These are phyloP conservation scores for Ictidomys tridecemlineatus DNA, from an alignment of 2,113 vertebrate genomes.

Conservation along the genomic window DNA sequence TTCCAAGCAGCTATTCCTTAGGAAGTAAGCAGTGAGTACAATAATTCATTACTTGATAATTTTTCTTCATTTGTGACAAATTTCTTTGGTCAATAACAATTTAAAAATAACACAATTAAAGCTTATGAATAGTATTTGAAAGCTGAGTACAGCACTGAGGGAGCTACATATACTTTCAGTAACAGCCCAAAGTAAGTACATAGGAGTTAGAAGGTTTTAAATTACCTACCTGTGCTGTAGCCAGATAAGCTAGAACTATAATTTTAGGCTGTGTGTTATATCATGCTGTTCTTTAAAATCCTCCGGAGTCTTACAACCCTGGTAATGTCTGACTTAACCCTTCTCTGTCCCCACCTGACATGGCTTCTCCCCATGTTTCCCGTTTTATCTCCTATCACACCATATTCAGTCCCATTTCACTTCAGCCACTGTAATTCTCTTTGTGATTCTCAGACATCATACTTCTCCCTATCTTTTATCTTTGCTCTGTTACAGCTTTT, in stretches of 20 bases:
- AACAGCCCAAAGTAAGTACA: neutral
- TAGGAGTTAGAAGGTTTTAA: neutral
- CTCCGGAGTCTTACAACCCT: neutral
- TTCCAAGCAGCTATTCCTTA: neutral
- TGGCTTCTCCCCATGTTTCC: neutral
- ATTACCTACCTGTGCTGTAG: neutral
- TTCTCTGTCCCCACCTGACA: neutral
- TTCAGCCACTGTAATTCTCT: fast-evolving
- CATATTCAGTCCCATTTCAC: neutral
- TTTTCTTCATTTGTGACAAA: neutral
- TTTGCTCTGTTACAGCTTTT: fast-evolving
- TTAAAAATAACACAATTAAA: neutral
- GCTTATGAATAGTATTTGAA: neutral
- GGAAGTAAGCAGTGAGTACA: neutral
- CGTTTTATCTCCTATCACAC: neutral
- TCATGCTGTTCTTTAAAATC: neutral
- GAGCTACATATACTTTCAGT: neutral
- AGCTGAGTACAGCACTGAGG: neutral
- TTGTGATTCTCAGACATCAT: neutral
- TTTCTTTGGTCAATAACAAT: neutral
- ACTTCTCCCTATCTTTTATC: neutral
- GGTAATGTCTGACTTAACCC: neutral
- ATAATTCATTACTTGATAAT: neutral
- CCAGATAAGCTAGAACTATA: neutral
- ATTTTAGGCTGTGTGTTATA: neutral